A percentile compares a stretch with the other conserved stretches of the same genome.
Conservation (phyloP, 2,888 invertebrate species). For the Palloptera scutellata region DNA sequence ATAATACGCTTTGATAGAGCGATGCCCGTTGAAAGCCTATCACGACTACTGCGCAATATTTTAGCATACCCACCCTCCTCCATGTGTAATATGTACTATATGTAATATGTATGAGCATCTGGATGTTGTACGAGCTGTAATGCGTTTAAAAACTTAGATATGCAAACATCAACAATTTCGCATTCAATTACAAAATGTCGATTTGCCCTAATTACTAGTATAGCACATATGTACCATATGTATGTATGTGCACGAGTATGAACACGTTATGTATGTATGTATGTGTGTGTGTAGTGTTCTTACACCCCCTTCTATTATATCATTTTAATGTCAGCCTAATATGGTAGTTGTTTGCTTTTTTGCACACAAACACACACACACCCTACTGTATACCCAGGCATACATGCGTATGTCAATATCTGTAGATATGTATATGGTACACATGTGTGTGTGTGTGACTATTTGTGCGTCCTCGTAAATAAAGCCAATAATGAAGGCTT, state of each 20-base stretch:
- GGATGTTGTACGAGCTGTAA: no score
- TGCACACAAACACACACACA: not conserved
- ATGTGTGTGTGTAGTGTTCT: no score
- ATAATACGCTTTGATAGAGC: no score
- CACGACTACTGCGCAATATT: no score
- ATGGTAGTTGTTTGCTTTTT: not conserved
- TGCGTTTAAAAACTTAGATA: no score
- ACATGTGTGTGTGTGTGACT: not conserved
- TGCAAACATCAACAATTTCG: not conserved
- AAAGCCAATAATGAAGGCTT: conserved; percentile 19
- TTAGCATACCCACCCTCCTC: no score
- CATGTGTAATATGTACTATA: no score
- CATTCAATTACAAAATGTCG: not conserved
- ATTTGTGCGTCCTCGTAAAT: not conserved
- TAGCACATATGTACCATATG: no score
- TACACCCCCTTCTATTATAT: not conserved
- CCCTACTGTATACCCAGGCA: not conserved
- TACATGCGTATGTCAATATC: not conserved
- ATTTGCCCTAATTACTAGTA: not conserved
- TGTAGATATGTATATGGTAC: not conserved
- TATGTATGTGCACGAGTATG: no score
- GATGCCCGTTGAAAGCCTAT: no score
- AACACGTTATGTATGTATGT: no score
- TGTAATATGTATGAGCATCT: not conserved
- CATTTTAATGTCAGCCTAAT: not conserved